A percentile compares a stretch with the other conserved stretches of the same genome.
phyloP scores from a whole-genome alignment of 2,113 vertebrate species.

The Meleagris gallopavo region DNA sequence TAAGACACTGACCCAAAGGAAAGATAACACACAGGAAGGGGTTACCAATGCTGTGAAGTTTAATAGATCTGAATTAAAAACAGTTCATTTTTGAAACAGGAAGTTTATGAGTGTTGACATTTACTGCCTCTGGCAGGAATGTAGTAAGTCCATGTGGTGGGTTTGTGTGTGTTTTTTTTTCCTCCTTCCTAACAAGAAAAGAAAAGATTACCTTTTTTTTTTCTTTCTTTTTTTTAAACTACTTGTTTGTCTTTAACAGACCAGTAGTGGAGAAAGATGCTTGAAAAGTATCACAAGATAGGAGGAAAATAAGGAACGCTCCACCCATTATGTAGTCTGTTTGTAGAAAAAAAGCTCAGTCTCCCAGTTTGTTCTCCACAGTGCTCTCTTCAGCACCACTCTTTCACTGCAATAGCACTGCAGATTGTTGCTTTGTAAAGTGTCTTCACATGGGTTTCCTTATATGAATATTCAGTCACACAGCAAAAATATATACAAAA shows the following conservation, averaged over 20 bases:
- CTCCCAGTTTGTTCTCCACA: not conserved
- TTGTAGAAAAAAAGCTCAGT: not conserved
- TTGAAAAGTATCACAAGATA: not conserved
- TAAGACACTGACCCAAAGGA: not conserved
- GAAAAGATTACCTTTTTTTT: not conserved
- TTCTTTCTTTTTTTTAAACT: too few relatives aligned
- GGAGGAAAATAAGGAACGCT: not conserved
- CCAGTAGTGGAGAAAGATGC: not conserved
- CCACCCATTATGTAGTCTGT: not conserved
- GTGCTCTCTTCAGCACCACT: not conserved
- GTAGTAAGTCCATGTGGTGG: not conserved
- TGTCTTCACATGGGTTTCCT: not conserved
- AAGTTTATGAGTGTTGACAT: slow-evolving; percentile 43
- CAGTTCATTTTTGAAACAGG: slow-evolving; percentile 42
- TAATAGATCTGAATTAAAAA: slow-evolving; percentile 49
- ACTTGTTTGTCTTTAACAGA: not conserved
- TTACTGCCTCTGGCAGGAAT: slow-evolving; percentile 9
- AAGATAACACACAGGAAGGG: slow-evolving; percentile 26
- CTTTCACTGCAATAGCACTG: not conserved
- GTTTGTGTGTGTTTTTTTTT: not conserved
- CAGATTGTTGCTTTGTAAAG: not conserved
- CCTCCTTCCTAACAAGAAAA: not conserved
- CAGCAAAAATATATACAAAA: not conserved
- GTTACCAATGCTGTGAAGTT: not conserved
- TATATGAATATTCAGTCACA: not conserved